These are phyloP conservation scores for Caenorhabditis drosophilae DNA, from an alignment of 2,888 invertebrate species.

Conservation along the genomic window DNA sequence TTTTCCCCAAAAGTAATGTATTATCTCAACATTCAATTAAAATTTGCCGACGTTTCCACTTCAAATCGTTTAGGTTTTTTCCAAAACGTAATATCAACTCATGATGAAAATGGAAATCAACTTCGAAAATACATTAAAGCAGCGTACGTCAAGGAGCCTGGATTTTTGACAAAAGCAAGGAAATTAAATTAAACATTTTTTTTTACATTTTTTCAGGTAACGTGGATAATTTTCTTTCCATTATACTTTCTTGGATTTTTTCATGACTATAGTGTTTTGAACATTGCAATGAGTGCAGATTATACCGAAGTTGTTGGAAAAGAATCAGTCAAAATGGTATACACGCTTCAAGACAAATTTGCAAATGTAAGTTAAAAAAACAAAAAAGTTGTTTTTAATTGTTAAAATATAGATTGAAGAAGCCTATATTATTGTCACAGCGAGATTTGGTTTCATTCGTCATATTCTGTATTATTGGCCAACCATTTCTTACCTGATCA, in stretches of 20 bases:
- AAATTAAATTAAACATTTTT: no score
- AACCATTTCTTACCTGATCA: conserved; percentile 34
- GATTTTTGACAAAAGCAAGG: conserved; percentile 28
- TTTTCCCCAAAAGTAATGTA: conserved; percentile 39
- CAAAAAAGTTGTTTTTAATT: not conserved
- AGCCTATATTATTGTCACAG: conserved; percentile 48
- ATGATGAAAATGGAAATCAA: conserved; percentile 25
- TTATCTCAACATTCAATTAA: conserved; percentile 32
- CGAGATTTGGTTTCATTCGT: conserved; percentile 56
- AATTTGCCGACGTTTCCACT: conserved; percentile 43
- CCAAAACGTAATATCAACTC: conserved; percentile 42
- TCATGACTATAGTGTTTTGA: conserved; percentile 32
- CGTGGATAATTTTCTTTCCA: conserved; percentile 51
- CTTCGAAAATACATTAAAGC: conserved; percentile 38
- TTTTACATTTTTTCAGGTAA: conserved; percentile 25
- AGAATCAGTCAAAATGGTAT: conserved; percentile 43
- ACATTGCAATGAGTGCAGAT: conserved; percentile 34
- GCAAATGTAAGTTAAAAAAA: conserved; percentile 51
- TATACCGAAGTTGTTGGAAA: conserved; percentile 33
- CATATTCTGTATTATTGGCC: conserved; percentile 62
- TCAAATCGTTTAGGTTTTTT: conserved; percentile 44
- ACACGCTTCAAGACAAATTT: conserved; percentile 62
- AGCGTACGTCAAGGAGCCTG: conserved; percentile 42
- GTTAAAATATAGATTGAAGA: conserved; percentile 43
- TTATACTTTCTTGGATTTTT: conserved; percentile 62